Base-by-base conservation (phyloP, 2,888 invertebrate genomes). In the Aporophyla lueneburgensis region DNA sequence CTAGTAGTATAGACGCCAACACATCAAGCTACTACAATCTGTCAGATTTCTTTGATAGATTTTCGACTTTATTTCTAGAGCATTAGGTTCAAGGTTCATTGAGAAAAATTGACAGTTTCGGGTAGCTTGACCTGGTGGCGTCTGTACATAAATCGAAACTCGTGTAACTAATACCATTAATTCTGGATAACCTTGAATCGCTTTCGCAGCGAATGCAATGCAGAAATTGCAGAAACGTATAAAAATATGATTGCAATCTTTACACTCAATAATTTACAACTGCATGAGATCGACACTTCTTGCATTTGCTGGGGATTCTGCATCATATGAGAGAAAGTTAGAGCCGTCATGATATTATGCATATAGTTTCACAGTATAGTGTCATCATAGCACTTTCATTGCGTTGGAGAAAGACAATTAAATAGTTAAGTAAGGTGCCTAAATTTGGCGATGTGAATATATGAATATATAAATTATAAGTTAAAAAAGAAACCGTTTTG, bases 161-260 rank as follows among this genome's bases (percentile, higher is more conserved):
- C 67, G 27, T 54, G 46, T 24, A 24, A 61, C 24, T 33, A 56
- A 54, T 70, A 71, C 56, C 24, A 65, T 19, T 16, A 19, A 46
- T 53, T 49, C 51, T 43, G 4, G 21, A 27, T 73, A 69, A 49
- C 61, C 74, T 69, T 40, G 54, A 80, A 33, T 69, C 14, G 49
- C 63, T 68, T 69, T 73, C 73, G 46, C 58, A 53, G 24, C 33
- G 12, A 61, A 56, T 14, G 63, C 46, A 72, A 49, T 46, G 61
- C 65, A 74, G 69, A 70, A 54, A 62, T 46, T 54, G 69, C 66
- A 75, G 46, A 59, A 69, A 56, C 16, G 49, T 61, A 58, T 74
- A 65, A 81, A 84, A 74, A 74, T 85, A 77, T 62, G 59, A 74
- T 71, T 68, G 68, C 71, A 81, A 83, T 65, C 51, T 77, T 71